phyloP scores from a whole-genome alignment of 2,797 vertebrate genomes.

The Sparidentex hasta region DNA sequence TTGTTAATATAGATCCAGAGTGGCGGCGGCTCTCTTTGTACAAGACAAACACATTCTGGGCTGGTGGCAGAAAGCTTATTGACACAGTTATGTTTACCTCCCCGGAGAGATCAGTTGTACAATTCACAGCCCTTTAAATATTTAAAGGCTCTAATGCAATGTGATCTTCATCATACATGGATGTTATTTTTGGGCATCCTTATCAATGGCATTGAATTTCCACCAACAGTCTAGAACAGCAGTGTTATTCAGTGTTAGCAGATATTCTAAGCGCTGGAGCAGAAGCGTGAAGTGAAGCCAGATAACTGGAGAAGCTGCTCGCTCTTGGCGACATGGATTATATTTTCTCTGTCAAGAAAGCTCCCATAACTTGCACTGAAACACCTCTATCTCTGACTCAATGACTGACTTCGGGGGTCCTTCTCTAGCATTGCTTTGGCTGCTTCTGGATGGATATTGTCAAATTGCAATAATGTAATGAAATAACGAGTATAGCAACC shows the following conservation, averaged over 20 bases:
- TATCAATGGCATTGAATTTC: conserved; percentile 34
- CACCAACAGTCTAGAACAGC: neutral
- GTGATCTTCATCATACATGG: conserved; percentile 42
- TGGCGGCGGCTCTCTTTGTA: conserved; percentile 47
- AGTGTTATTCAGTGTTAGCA: conserved; percentile 1
- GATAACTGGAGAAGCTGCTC: conserved; percentile 5
- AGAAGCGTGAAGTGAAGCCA: neutral
- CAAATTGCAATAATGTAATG: no score
- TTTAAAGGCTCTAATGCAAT: conserved; percentile 56
- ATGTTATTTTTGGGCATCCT: conserved; percentile 34
- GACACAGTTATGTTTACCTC: conserved; percentile 65
- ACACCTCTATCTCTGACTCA: neutral
- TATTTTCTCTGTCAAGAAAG: conserved; percentile 16
- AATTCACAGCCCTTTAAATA: conserved; percentile 66
- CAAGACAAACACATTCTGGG: conserved; percentile 63
- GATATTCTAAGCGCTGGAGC: conserved; percentile 33
- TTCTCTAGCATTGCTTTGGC: neutral
- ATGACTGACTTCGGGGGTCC: neutral
- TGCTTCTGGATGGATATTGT: neutral
- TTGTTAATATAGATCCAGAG: conserved; percentile 63
- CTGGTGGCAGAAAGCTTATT: conserved; percentile 50
- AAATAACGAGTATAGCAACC: neutral
- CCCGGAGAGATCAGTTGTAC: conserved; percentile 42
- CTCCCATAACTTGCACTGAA: neutral
- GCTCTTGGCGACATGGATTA: neutral